Evolutionary conservation across 2,888 invertebrate genomes (phyloP), one percentile per base, ranked within the genome.

Genomic region (Melieria crassipennis): DNA sequence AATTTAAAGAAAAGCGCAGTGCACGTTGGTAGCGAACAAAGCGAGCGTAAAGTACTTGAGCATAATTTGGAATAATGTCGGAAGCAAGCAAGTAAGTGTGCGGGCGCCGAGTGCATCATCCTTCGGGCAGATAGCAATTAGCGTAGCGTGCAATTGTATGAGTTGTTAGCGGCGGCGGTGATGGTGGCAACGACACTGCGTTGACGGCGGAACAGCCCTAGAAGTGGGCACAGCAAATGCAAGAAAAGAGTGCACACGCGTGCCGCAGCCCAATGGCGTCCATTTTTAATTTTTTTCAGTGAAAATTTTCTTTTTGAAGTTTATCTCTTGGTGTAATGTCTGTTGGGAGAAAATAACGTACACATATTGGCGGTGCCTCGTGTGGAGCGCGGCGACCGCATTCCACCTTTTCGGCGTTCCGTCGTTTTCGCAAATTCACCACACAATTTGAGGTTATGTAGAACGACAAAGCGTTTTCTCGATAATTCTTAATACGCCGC

Each of bases 21-120:
- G 45, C 45, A 67, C 61, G 43, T 67, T 10, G 5, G n/a, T 67
- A 16, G 52, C 50, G 7, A 52, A 60, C 45, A 43, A 61, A 16
- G 67, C 46, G 52, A 67, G 7, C 67, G 50, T 61, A 60, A 58
- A 61, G 47, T 48, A 52, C 13, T 52, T 43, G 48, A 48, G 71
- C 70, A 71, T 62, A 13, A 62, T 65, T 65, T 52, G 45, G 42
- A 62, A 69, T 68, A 72, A 83, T 84, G 83, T 83, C 84, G 72
- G 70, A 81, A 78, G 65, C 76, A 75, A 69, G 80, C 75, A 76
- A 84, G 83, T 83, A 79, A 84, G 83, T 80, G 68, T 16, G 69
- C 69, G 30, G 30, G 30, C 30, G 2, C 30, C 30, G 30, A 30
- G 30, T 30, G 30, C 30, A 30, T 30, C 48, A 61, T 69, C 11